Percentiles rank a stretch among this genome's conserved stretches.
These are phyloP conservation scores for Schizopygopsis pylzovi DNA, from an alignment of 2,797 vertebrate species.

Conservation along the genomic window DNA sequence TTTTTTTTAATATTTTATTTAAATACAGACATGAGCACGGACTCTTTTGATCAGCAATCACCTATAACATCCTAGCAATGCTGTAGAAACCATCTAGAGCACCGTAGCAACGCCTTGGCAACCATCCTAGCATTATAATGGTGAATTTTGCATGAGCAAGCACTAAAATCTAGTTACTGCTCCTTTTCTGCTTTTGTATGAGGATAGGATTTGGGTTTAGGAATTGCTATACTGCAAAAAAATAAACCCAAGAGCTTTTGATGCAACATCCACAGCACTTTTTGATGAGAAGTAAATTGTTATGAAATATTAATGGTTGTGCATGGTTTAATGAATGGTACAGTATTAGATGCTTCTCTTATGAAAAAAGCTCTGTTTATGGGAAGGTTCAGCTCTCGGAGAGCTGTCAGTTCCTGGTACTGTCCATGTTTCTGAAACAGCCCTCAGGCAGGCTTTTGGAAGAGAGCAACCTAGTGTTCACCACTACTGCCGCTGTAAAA, in stretches of 20 bases:
- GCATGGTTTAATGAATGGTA: slow-evolving; percentile 27
- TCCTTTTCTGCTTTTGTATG: background rate
- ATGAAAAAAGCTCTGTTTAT: background rate
- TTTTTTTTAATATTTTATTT: too few relatives aligned
- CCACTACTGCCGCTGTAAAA: background rate
- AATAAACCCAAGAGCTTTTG: slow-evolving; percentile 14
- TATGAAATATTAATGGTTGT: slow-evolving; percentile 47
- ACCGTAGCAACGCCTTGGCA: background rate
- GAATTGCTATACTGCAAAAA: slow-evolving; percentile 33
- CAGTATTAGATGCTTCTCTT: slow-evolving; percentile 10
- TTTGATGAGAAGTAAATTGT: slow-evolving; percentile 25
- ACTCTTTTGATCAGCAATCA: background rate
- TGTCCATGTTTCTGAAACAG: slow-evolving; percentile 37
- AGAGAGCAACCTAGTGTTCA: slow-evolving; percentile 10
- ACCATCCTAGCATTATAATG: background rate
- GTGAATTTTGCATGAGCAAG: slow-evolving; percentile 1
- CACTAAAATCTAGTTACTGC: background rate
- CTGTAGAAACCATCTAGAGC: background rate
- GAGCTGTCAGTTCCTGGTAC: slow-evolving; percentile 33
- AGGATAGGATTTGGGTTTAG: slow-evolving; percentile 13
- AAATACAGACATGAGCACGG: background rate
- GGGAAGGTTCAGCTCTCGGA: background rate
- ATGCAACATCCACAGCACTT: slow-evolving; percentile 31
- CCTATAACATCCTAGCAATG: background rate
- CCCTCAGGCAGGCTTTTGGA: slow-evolving; percentile 39